These are phyloP conservation scores for Menidia menidia DNA, from an alignment of 2,797 vertebrate species.

Conservation along the genomic window DNA sequence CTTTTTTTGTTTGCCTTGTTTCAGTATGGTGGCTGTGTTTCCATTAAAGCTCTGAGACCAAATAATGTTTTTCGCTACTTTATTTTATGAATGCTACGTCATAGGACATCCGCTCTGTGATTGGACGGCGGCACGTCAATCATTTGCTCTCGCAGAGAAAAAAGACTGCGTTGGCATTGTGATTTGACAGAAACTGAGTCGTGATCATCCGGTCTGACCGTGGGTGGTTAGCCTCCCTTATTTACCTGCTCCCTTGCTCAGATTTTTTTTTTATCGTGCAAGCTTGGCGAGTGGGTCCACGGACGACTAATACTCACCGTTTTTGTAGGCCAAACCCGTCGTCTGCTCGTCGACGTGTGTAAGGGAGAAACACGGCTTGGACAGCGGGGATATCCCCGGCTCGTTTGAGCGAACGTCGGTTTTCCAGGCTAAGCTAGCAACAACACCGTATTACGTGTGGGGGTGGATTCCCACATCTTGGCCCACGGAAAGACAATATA, in stretches of 20 bases:
- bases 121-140: slow-evolving; percentile 69
- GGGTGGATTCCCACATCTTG: slow-evolving; percentile 67
- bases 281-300: slow-evolving; percentile 26
- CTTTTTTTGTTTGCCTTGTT: background rate
- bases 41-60: background rate
- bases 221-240: slow-evolving; percentile 71
- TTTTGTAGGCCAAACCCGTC: slow-evolving; percentile 27
- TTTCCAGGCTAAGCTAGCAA: slow-evolving; percentile 69
- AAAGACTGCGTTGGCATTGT: slow-evolving; percentile 64
- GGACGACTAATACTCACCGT: slow-evolving; percentile 6
- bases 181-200: slow-evolving; percentile 76
- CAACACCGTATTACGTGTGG: slow-evolving; percentile 56
- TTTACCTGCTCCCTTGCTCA: slow-evolving; percentile 54
- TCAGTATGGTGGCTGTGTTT: background rate
- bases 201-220: slow-evolving; percentile 74
- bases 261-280: slow-evolving; percentile 34
- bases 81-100: slow-evolving; percentile 13
- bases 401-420: slow-evolving; percentile 33
- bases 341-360: slow-evolving; percentile 9
- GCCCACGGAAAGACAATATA: slow-evolving; percentile 43
- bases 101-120: slow-evolving; percentile 32
- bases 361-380: slow-evolving; percentile 8
- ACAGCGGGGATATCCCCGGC: slow-evolving; percentile 31
- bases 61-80: background rate
- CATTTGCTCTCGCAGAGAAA: slow-evolving; percentile 33